phyloP scores from a whole-genome alignment of 1,140 invertebrate genomes.

The Halyomorpha halys region DNA sequence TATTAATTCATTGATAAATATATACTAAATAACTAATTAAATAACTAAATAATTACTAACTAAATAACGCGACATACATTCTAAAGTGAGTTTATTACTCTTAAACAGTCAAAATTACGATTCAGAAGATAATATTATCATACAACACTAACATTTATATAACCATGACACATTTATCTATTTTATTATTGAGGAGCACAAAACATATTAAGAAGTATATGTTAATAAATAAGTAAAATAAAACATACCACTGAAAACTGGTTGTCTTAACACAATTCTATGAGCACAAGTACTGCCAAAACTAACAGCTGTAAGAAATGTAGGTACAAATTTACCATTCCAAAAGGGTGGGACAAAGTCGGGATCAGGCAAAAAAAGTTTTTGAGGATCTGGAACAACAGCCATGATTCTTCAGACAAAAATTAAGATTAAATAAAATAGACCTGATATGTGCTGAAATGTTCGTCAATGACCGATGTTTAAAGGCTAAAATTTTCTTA shows the following conservation, averaged over 20 bases:
- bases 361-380: slow-evolving; percentile 19
- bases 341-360: slow-evolving; percentile 14
- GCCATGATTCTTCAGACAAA: slow-evolving; percentile 9
- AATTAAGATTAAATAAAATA: background rate
- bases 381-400: slow-evolving; percentile 17
- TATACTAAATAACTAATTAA: no score
- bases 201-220: background rate
- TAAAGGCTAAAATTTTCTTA: no score
- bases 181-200: background rate
- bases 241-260: slow-evolving; percentile 23
- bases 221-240: background rate
- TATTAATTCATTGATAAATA: no score
- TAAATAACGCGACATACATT: no score
- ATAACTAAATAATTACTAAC: no score
- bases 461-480: no score
- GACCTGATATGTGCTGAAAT: no score
- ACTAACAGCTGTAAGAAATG: background rate
- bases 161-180: background rate
- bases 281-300: background rate
- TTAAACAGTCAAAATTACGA: no score
- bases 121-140: no score
- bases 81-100: no score
- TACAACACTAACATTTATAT: no score
- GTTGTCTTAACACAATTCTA: background rate
- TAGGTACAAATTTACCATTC: slow-evolving; percentile 17